These are phyloP conservation scores for Ceyx melanurus DNA, from an alignment of 2,113 vertebrate species.

Conservation along the genomic window DNA sequence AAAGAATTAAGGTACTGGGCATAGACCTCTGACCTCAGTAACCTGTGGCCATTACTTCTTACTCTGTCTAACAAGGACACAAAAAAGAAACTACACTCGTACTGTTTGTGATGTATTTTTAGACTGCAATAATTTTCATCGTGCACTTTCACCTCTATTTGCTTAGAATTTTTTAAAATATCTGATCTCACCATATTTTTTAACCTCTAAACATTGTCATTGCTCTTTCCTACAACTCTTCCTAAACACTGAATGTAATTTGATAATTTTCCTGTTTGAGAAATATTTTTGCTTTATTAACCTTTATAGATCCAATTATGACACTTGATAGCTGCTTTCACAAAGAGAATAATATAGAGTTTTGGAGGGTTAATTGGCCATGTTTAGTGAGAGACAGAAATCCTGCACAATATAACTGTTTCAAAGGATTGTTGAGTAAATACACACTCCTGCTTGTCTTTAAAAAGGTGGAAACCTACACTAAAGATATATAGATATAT, in stretches of 20 bases:
- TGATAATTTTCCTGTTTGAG: background rate
- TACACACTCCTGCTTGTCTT: background rate
- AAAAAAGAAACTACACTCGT: background rate
- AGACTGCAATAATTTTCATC: background rate
- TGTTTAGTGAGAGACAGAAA: background rate
- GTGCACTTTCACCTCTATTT: background rate
- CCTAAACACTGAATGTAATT: background rate
- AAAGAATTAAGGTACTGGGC: background rate
- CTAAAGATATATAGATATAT: background rate
- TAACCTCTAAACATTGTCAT: background rate
- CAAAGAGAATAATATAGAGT: background rate
- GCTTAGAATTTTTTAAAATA: background rate
- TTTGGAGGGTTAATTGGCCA: background rate
- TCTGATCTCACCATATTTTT: background rate
- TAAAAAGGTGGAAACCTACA: background rate
- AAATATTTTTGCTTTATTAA: background rate
- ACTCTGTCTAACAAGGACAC: background rate
- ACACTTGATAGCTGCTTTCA: background rate
- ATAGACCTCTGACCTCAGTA: background rate
- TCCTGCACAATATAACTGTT: background rate
- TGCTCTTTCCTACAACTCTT: background rate
- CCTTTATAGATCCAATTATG: background rate
- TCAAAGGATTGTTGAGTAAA: background rate
- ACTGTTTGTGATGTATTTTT: background rate
- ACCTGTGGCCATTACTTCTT: background rate